Evolutionary conservation across 2,113 vertebrate species (phyloP).

Genomic region (Zosterops japonicus): DNA sequence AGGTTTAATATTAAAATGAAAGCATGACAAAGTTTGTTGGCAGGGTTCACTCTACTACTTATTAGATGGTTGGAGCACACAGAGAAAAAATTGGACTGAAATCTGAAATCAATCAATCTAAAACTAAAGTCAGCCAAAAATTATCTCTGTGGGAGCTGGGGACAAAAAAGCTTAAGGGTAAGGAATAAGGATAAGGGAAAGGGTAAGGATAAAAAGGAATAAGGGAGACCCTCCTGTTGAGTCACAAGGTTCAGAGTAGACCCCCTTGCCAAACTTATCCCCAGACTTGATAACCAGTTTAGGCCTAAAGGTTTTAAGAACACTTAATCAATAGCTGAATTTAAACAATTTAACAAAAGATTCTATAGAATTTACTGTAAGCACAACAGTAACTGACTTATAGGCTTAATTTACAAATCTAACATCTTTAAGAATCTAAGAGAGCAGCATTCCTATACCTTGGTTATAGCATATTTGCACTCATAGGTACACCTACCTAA

Average conservation of each 20-base stretch:
- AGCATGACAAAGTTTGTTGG: rapidly evolving
- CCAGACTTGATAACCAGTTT: background rate
- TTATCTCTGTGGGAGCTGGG: background rate
- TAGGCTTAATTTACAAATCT: rapidly evolving
- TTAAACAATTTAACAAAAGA: background rate
- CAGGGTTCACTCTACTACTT: background rate
- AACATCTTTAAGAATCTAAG: background rate
- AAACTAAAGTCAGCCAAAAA: background rate
- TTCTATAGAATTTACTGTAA: background rate
- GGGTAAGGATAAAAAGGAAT: background rate
- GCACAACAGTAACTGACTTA: background rate
- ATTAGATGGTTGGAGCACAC: background rate
- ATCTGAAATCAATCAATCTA: background rate
- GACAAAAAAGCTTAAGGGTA: background rate
- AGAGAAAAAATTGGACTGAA: background rate
- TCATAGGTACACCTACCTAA: background rate
- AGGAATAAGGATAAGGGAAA: background rate
- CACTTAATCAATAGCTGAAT: background rate
- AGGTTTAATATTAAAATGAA: background rate
- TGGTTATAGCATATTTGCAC: background rate
- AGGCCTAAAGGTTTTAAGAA: background rate
- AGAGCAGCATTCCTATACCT: background rate
- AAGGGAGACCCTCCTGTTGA: background rate
- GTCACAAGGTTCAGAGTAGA: background rate
- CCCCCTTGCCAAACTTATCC: background rate